These are phyloP conservation scores for Emydocephalus ijimae DNA, from an alignment of 2,113 vertebrate species.

Conservation along the genomic window DNA sequence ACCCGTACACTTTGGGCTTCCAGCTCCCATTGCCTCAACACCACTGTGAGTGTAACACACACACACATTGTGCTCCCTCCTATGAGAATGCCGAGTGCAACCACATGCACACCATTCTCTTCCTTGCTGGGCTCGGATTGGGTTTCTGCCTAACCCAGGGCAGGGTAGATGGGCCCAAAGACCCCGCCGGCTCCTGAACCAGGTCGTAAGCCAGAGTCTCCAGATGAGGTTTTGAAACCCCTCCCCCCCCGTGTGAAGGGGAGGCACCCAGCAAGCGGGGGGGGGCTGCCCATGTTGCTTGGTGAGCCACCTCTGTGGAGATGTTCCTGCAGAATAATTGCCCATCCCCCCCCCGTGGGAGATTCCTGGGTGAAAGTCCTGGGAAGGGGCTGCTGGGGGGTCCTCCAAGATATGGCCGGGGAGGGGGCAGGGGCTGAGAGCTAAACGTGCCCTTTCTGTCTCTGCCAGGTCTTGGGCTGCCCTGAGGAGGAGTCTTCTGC, in stretches of 20 bases:
- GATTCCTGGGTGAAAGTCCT: not conserved
- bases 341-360: not conserved
- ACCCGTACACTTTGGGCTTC: not conserved
- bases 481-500: conserved; percentile 62
- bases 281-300: not conserved
- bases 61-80: not conserved
- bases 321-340: not conserved
- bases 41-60: not conserved
- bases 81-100: not conserved
- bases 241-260: not conserved
- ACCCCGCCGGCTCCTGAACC: not conserved
- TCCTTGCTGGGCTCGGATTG: not conserved
- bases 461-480: conserved; percentile 68
- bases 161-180: not conserved
- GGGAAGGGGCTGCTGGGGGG: not conserved
- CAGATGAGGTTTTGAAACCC: not conserved
- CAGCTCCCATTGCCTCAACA: not conserved
- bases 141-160: not conserved
- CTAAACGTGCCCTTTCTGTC: conserved; percentile 34
- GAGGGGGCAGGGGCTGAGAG: not conserved
- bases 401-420: not conserved
- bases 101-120: not conserved
- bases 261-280: not conserved
- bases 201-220: not conserved
- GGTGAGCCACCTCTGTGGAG: not conserved